Evolutionary conservation across 2,888 invertebrate genomes (phyloP).

Genomic region (Rhorus exstirpatorius): DNA sequence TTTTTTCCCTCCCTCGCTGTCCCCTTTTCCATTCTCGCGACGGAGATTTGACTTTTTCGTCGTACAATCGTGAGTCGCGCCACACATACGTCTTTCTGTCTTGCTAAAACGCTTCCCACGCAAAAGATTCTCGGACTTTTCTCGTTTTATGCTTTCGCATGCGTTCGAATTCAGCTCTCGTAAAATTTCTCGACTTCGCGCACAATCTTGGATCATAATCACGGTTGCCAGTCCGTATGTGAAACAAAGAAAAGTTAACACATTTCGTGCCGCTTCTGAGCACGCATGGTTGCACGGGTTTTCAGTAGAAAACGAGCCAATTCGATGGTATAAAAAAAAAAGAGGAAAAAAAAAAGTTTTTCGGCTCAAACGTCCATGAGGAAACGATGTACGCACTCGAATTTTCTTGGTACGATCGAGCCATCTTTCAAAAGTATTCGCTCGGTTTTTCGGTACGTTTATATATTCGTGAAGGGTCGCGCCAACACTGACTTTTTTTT

Average conservation of each 20-base stretch:
- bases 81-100: constrained; percentile 1
- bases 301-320: background rate
- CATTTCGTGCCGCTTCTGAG: constrained; percentile 50
- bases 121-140: constrained; percentile 18
- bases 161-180: too few species aligned
- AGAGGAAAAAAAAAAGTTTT: background rate
- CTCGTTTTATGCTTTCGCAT: background rate
- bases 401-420: too few species aligned
- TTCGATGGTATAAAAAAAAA: constrained; percentile 3
- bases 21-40: constrained; percentile 31
- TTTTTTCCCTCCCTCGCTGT: constrained; percentile 48
- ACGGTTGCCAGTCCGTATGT: too few species aligned
- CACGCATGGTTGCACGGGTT: background rate
- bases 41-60: constrained; percentile 43
- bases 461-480: too few species aligned
- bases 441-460: too few species aligned
- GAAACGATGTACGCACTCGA: too few species aligned
- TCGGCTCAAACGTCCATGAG: too few species aligned
- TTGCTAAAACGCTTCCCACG: constrained; percentile 28
- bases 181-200: background rate
- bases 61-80: constrained; percentile 38
- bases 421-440: too few species aligned
- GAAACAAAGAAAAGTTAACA: constrained; percentile 45
- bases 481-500: too few species aligned
- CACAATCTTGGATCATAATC: constrained; percentile 20